Base-by-base conservation (phyloP, 2,888 invertebrate genomes). In the Chouioia cunea region DNA sequence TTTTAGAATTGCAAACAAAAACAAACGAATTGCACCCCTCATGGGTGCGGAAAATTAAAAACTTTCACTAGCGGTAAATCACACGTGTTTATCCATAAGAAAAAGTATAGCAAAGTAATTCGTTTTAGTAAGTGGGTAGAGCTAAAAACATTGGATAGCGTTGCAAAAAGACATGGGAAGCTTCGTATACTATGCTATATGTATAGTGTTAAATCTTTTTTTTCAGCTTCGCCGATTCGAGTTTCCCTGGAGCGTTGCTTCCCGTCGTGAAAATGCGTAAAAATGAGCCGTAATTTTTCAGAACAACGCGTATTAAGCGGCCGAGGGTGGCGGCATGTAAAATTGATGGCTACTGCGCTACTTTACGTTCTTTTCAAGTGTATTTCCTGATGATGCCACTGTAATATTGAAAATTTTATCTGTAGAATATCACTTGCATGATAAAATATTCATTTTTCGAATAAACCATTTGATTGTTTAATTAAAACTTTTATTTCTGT, bases 231-330 rank as follows among this genome's bases (percentile, higher is more conserved):
- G 20, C 48, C 50, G 27, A 44, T 46, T 15, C 63, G 48, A 57
- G 18, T n/a, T 22, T 18, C 64, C 36, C 50, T 14, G 22, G 52
- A 52, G 27, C 36, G 36, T 10, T 36, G 36, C 43, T 27, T 23
- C 46, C 18, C 58, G 20, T 27, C 53, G 63, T 46, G 71, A 71
- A 66, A 71, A 71, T 66, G 66, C 71, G 66, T 71, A 71, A 71
- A 71, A 71, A 71, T 71, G 71, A 71, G 71, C 52, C 36, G 71
- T 58, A 66, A 71, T 66, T 71, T 66, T 71, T 71, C 62, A 66
- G 53, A 63, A 16, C 58, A 44, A 43, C 27, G 70, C 20, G 57
- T 57, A 71, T 71, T 71, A 63, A 71, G 65, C 50, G 43, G 23
- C 36, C 23, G 44, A 23, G n/a, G 15, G 50, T 22, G 43, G 6